Base-by-base conservation (phyloP, 2,888 invertebrate species). In the Hartigia nigra region DNA sequence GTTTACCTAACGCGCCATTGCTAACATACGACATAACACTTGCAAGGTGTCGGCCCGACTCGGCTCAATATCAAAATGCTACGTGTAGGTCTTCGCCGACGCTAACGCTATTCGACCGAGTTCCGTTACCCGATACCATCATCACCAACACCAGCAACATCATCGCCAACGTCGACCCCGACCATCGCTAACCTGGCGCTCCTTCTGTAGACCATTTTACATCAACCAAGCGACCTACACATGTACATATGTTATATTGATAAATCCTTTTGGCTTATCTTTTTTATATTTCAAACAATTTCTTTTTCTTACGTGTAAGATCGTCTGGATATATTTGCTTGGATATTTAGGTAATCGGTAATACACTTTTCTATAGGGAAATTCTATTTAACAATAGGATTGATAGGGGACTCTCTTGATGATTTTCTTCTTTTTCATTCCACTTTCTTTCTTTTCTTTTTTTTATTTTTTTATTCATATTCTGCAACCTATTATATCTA, bases 1-100 rank as follows among this genome's bases (percentile, higher is more conserved):
- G 72, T 76, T 69, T 36, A 75, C 74, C 78, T 37, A 55, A 39
- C 75, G 35, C 55, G 74, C 34, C 74, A 77, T 74, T 76, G 78
- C 72, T 72, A 76, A 81, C 83, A 80, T 78, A 79, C 81, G 81
- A 80, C 83, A 85, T 87, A 86, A 90, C 89, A 89, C 90, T 90
- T 90, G 87, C 86, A 89, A 90, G 90, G 89, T 90, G 89, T 90
- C 90, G 86, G 85, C 83, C 84, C 79, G 83, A 82, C 81, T 80
- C 79, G 83, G 84, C 85, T 85, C 86, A 86, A 85, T 86, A 87
- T 86, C 85, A 82, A 85, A 84, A 85, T 84, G 83, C 84, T 81
- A 81, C 83, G 77, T 79, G 84, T 86, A 82, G 87, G 86, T 87
- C 86, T 87, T 87, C 85, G n/a, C 80, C 78, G 80, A 81, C 82